Conservation (phyloP, 2,797 vertebrate species). For the Petrocephalus sullivani region DNA sequence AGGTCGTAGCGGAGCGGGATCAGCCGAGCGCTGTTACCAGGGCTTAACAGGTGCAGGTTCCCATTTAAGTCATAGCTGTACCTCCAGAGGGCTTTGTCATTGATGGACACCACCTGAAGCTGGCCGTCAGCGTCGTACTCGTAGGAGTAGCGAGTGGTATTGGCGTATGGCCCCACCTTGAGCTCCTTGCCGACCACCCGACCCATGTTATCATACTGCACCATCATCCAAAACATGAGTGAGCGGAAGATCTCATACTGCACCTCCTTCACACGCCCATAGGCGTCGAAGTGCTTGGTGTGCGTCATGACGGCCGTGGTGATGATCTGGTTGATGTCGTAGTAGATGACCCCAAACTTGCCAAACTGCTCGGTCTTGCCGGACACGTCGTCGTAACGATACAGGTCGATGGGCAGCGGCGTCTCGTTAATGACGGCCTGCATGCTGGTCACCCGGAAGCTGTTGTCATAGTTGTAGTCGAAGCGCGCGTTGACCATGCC, state of each 20-base stretch:
- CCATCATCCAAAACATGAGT: slow-evolving; percentile 99
- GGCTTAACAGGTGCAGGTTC: slow-evolving; percentile 90
- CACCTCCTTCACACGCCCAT: slow-evolving; percentile 93
- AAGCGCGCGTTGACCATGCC: slow-evolving; percentile 98
- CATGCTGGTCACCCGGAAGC: slow-evolving; percentile 98
- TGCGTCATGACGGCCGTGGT: slow-evolving; percentile 98
- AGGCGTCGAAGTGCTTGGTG: slow-evolving; percentile 97
- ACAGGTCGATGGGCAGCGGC: slow-evolving; percentile 90
- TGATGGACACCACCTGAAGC: slow-evolving; percentile 89
- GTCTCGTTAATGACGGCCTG: slow-evolving; percentile 97
- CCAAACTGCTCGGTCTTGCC: slow-evolving; percentile 97
- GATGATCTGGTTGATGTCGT: slow-evolving; percentile 97
- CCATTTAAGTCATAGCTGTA: slow-evolving; percentile 97
- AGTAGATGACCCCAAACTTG: slow-evolving; percentile 98
- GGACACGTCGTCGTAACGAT: slow-evolving; percentile 92
- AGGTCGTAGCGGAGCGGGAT: slow-evolving; percentile 89
- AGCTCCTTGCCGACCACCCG: slow-evolving; percentile 92
- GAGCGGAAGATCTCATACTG: slow-evolving; percentile 98
- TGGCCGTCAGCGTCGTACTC: slow-evolving; percentile 94
- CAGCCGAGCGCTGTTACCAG: slow-evolving; percentile 88
- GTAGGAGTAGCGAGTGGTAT: slow-evolving; percentile 91
- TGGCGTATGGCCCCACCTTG: slow-evolving; percentile 95
- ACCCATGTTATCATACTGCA: slow-evolving; percentile 98
- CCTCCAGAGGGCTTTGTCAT: slow-evolving; percentile 93
- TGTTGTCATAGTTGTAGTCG: slow-evolving; percentile 99